phyloP scores from a whole-genome alignment of 2,113 vertebrate genomes.

The Chunga burmeisteri region DNA sequence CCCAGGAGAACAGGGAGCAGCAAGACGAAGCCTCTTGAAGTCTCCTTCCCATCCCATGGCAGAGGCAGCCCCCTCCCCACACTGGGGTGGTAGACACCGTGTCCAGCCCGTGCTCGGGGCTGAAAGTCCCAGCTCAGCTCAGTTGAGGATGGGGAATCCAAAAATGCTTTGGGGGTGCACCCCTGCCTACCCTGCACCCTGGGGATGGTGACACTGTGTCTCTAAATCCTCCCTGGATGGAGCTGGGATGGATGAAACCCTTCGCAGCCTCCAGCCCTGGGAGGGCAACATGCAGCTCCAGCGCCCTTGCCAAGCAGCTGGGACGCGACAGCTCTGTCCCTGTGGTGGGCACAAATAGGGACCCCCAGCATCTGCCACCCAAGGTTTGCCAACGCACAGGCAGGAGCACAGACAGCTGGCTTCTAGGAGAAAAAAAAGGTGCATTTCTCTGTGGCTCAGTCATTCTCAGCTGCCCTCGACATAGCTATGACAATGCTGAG shows the following conservation, averaged over 20 bases:
- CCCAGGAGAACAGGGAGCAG: fast-evolving
- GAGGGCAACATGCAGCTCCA: neutral
- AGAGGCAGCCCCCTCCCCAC: neutral
- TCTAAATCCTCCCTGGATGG: neutral
- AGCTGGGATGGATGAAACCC: neutral
- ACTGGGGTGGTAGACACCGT: fast-evolving
- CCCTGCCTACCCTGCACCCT: neutral
- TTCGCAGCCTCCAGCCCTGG: neutral
- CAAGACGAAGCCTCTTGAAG: fast-evolving
- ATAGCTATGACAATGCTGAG: fast-evolving
- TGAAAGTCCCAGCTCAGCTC: neutral
- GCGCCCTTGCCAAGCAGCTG: neutral
- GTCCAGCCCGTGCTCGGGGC: fast-evolving
- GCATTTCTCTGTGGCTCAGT: neutral
- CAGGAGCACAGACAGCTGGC: fast-evolving
- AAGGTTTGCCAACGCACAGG: neutral
- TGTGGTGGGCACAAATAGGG: neutral
- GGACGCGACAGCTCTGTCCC: neutral
- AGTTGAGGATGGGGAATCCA: neutral
- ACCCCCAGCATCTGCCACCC: neutral
- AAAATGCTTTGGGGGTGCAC: neutral
- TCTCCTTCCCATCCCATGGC: neutral
- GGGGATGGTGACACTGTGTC: neutral
- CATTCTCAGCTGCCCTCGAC: neutral
- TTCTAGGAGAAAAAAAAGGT: neutral